Evolutionary conservation across 1,140 invertebrate species (phyloP).

Genomic region (Psix sp.): DNA sequence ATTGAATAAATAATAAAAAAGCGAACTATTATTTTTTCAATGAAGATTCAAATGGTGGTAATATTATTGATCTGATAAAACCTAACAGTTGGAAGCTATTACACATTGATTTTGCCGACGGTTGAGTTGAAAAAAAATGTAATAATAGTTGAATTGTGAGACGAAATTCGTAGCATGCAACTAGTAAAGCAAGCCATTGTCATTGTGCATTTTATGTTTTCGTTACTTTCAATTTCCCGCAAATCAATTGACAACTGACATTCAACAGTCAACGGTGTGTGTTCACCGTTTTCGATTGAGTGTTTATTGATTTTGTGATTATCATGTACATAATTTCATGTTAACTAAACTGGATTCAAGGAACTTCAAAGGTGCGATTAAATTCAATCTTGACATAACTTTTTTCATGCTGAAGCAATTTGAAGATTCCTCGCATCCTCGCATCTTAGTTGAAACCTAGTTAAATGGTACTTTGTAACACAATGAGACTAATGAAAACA

Average conservation of each 20-base stretch:
- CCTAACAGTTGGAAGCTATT: background rate
- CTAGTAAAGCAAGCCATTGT: too few relatives aligned
- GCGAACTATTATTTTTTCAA: too few relatives aligned
- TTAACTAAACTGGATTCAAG: constrained; percentile 16
- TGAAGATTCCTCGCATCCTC: constrained; percentile 19
- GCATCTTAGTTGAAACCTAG: constrained; percentile 12
- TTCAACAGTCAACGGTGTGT: constrained; percentile 14
- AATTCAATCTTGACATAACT: background rate
- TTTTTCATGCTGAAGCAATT: constrained; percentile 4
- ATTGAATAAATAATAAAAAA: too few relatives aligned
- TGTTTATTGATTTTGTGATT: constrained; percentile 28
- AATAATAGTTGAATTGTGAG: too few relatives aligned
- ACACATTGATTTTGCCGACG: too few relatives aligned
- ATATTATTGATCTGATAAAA: too few relatives aligned
- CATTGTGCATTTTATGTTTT: too few relatives aligned
- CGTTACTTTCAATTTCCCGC: background rate
- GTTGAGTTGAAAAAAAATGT: too few relatives aligned
- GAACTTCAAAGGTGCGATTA: constrained; percentile 13
- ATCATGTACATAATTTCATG: constrained; percentile 29
- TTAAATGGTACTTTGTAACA: constrained; percentile 13
- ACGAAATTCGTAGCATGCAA: too few relatives aligned
- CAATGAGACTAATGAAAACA: constrained; percentile 3
- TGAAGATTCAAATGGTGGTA: too few relatives aligned
- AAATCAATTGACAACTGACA: constrained; percentile 5
- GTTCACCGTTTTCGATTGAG: constrained; percentile 22